These are phyloP conservation scores for Colistium nudipinnis DNA, from an alignment of 2,113 vertebrate genomes.

Conservation along the genomic window DNA sequence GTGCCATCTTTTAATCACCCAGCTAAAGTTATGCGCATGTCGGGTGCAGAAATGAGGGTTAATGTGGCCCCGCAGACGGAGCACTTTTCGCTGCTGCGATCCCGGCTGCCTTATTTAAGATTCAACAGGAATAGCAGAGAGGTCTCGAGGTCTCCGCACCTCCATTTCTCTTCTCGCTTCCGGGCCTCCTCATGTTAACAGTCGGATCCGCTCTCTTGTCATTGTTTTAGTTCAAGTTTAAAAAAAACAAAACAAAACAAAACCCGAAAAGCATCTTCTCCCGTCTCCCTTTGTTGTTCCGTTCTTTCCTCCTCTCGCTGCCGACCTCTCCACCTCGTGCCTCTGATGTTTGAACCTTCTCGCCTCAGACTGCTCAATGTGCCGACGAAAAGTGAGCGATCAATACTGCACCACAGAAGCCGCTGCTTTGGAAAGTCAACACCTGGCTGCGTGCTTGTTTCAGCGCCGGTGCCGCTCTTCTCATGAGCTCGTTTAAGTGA, in stretches of 20 bases:
- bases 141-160: constrained; percentile 39
- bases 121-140: constrained; percentile 43
- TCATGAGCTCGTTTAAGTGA: constrained; percentile 57
- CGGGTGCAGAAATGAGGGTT: constrained; percentile 8
- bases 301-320: constrained; percentile 17
- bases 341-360: constrained; percentile 26
- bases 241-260: constrained; percentile 17
- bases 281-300: constrained; percentile 10
- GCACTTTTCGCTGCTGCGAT: not conserved
- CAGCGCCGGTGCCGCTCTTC: constrained; percentile 2
- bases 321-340: constrained; percentile 20
- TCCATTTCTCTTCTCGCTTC: constrained; percentile 26
- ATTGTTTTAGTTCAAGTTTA: constrained; percentile 36
- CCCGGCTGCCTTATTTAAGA: constrained; percentile 44
- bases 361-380: constrained; percentile 6
- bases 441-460: constrained; percentile 43
- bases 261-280: no score
- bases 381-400: constrained; percentile 57
- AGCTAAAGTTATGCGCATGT: not conserved
- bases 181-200: constrained; percentile 23
- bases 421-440: constrained; percentile 32
- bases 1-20: not conserved
- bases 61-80: constrained; percentile 5
- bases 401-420: constrained; percentile 19
- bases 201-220: constrained; percentile 33